Evolutionary conservation across 1,140 invertebrate genomes (phyloP).

Genomic region (Lasioglossum albipes): DNA sequence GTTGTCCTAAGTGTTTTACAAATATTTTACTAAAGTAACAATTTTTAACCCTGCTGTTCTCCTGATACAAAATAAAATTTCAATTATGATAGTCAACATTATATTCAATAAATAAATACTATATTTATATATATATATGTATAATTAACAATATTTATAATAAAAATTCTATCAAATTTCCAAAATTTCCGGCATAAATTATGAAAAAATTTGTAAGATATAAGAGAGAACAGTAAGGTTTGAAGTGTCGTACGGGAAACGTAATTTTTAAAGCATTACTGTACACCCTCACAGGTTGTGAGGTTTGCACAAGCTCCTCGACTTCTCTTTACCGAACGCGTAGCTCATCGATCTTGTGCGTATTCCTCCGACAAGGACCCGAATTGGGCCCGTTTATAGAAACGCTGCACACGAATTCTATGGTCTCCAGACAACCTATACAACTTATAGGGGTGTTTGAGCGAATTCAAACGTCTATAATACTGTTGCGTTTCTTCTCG

Average conservation of each 20-base stretch:
- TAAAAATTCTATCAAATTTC: too few species aligned
- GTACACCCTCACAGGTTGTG: neutral
- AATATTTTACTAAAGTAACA: too few species aligned
- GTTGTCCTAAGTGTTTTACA: too few species aligned
- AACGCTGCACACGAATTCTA: neutral
- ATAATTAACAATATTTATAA: too few species aligned
- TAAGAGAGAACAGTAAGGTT: neutral
- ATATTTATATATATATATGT: too few species aligned
- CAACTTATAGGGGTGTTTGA: neutral
- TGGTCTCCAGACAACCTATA: neutral
- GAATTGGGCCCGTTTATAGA: neutral
- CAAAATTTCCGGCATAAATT: too few species aligned
- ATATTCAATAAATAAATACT: too few species aligned
- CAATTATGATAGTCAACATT: too few species aligned
- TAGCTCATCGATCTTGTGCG: slow-evolving; percentile 3
- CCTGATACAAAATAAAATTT: too few species aligned
- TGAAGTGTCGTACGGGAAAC: neutral
- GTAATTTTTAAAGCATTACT: neutral
- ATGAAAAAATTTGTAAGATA: too few species aligned
- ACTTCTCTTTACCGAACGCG: neutral
- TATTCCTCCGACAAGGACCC: neutral
- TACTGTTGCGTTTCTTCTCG: slow-evolving; percentile 88
- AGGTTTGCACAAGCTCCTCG: neutral
- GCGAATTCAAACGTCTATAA: slow-evolving; percentile 86
- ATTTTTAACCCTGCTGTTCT: too few species aligned